Conservation (phyloP, 2,113 vertebrate genomes). For the Dicrurus megarhynchus region DNA sequence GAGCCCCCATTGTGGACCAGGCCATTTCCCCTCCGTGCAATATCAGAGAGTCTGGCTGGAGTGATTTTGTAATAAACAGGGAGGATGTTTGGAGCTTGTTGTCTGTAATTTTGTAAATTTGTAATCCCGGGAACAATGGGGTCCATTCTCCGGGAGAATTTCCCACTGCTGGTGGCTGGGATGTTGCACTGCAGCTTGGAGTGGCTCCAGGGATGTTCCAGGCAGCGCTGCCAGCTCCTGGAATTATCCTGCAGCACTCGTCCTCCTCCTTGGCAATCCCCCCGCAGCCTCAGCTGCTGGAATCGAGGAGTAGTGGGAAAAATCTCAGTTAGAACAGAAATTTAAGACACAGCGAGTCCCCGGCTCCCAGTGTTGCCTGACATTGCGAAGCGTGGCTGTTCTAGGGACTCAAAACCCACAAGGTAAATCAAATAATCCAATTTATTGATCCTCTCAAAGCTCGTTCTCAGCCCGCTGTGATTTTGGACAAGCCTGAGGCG, state of each 20-base stretch:
- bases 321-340: neutral
- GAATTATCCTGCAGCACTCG: neutral
- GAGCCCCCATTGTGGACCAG: neutral
- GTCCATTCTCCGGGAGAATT: neutral
- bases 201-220: neutral
- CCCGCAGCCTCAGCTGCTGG: conserved; percentile 2
- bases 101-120: conserved; percentile 10
- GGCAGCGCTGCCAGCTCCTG: neutral
- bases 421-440: neutral
- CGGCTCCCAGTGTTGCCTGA: neutral
- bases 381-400: neutral
- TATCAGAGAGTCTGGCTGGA: neutral
- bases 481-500: neutral
- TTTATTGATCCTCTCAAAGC: neutral
- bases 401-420: neutral
- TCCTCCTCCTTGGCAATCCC: neutral
- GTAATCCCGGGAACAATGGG: neutral
- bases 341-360: neutral
- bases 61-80: neutral
- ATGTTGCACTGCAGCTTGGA: neutral
- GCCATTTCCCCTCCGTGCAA: neutral
- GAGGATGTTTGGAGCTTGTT: conserved; percentile 14
- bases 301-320: neutral
- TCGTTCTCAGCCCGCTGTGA: neutral
- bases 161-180: neutral